Evolutionary conservation across 2,113 vertebrate genomes (phyloP).

Genomic region (Cyanoramphus novaezelandiae): DNA sequence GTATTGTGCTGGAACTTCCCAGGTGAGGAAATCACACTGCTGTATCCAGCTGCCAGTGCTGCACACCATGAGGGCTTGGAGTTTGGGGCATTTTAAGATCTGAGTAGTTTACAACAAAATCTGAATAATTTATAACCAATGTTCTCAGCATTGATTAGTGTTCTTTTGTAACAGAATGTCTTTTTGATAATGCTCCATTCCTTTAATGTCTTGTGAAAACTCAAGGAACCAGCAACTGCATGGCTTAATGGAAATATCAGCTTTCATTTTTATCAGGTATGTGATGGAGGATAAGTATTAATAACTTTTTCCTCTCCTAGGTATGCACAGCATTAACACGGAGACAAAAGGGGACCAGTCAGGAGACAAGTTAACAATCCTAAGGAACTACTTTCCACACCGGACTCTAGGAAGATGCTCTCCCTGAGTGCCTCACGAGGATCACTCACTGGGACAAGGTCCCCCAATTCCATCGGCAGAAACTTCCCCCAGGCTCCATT

Average conservation of each 20-base stretch:
- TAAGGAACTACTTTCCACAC: not conserved
- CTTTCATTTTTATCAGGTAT: conserved; percentile 52
- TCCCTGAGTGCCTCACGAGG: not conserved
- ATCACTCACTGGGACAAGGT: not conserved
- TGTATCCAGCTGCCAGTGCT: not conserved
- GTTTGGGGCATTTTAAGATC: conserved; percentile 61
- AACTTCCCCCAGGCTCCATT: not conserved
- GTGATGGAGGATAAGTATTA: not conserved
- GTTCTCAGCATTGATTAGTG: conserved; percentile 72
- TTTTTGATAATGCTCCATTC: conserved; percentile 62
- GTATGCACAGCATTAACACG: conserved; percentile 22
- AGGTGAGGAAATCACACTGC: conserved; percentile 21
- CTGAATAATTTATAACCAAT: conserved; percentile 77
- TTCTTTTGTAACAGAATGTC: conserved; percentile 68
- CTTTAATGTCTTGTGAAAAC: conserved; percentile 67
- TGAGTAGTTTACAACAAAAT: conserved; percentile 66
- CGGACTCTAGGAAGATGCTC: not conserved
- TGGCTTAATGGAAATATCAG: conserved; percentile 59
- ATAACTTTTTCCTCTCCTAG: not conserved
- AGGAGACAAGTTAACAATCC: conserved; percentile 44
- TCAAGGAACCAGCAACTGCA: conserved; percentile 45
- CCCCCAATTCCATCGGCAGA: not conserved
- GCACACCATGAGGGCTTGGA: not conserved
- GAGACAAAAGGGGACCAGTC: not conserved
- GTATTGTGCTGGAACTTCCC: conserved; percentile 12